A percentile compares a stretch with the other conserved stretches of the same genome.
Conservation (phyloP, 1,140 invertebrate species). For the Tetramorium simillimum region DNA sequence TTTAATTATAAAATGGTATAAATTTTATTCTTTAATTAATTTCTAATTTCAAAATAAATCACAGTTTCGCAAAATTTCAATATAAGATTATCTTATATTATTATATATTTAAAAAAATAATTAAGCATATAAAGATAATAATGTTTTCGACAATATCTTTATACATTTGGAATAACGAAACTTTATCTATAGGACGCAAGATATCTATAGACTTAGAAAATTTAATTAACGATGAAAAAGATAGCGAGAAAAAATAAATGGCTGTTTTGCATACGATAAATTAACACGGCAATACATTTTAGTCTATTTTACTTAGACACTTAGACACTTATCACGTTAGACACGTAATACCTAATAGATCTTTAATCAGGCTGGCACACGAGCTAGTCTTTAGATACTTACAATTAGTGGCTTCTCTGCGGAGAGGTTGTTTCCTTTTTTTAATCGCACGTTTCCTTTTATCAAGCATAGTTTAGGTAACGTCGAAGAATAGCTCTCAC, state of each 20-base stretch:
- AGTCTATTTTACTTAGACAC: conserved; percentile 71
- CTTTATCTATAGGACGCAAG: not conserved
- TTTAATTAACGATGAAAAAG: not conserved
- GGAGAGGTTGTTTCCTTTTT: conserved; percentile 58
- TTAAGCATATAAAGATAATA: not conserved
- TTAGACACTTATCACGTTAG: conserved; percentile 71
- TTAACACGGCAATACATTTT: conserved; percentile 63
- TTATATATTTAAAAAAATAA: not conserved
- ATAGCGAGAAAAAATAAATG: not conserved
- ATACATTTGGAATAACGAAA: not conserved
- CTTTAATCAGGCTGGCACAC: conserved; percentile 55
- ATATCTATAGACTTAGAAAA: not conserved
- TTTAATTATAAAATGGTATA: not conserved
- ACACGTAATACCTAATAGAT: conserved; percentile 66
- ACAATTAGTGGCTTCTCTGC: conserved; percentile 59
- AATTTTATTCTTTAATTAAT: conserved; percentile 1
- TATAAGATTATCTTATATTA: not conserved
- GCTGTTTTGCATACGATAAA: conserved; percentile 43
- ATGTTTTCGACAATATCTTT: not conserved
- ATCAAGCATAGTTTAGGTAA: conserved; percentile 70
- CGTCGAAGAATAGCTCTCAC: conserved; percentile 58
- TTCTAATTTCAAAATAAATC: not conserved
- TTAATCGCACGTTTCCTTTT: conserved; percentile 75
- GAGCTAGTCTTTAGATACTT: conserved; percentile 69
- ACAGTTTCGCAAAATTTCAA: not conserved